A percentile compares a stretch with the other conserved stretches of the same genome.
phyloP scores from a whole-genome alignment of 1,140 invertebrate species.

The Acromyrmex echinatior region DNA sequence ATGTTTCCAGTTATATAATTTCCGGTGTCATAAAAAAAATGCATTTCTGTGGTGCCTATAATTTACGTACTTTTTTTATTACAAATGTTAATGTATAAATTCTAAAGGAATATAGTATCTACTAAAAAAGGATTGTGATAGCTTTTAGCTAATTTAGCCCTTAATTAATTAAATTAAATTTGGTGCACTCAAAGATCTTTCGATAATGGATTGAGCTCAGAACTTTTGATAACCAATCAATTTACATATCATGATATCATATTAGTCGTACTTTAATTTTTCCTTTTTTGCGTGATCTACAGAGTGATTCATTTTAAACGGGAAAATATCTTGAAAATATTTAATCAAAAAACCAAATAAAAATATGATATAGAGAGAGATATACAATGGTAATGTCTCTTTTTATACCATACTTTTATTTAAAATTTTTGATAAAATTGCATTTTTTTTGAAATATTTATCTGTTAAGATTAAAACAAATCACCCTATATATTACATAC shows the following conservation, averaged over 20 bases:
- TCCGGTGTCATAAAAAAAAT: background rate
- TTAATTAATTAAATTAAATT: background rate
- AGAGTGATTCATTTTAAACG: too few relatives aligned
- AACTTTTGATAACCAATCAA: background rate
- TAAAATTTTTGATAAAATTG: too few relatives aligned
- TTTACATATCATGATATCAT: background rate
- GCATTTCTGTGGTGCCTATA: background rate
- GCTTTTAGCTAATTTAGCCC: background rate
- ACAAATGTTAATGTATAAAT: background rate
- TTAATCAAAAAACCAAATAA: too few relatives aligned
- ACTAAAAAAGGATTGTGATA: background rate
- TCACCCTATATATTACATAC: background rate
- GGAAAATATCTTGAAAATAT: too few relatives aligned
- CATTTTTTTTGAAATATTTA: too few relatives aligned
- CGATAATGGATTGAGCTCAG: background rate
- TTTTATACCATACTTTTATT: too few relatives aligned
- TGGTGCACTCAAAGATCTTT: background rate
- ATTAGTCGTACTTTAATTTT: background rate
- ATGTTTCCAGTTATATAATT: background rate
- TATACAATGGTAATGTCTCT: too few relatives aligned
- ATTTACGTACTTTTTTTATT: background rate
- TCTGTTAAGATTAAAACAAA: too few relatives aligned
- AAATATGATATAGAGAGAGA: too few relatives aligned
- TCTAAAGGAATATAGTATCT: background rate
- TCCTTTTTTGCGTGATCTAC: background rate